Percentiles rank a stretch among this genome's conserved stretches.
These are phyloP conservation scores for Aporrectodea caliginosa DNA, from an alignment of 1,140 invertebrate genomes.

Conservation along the genomic window DNA sequence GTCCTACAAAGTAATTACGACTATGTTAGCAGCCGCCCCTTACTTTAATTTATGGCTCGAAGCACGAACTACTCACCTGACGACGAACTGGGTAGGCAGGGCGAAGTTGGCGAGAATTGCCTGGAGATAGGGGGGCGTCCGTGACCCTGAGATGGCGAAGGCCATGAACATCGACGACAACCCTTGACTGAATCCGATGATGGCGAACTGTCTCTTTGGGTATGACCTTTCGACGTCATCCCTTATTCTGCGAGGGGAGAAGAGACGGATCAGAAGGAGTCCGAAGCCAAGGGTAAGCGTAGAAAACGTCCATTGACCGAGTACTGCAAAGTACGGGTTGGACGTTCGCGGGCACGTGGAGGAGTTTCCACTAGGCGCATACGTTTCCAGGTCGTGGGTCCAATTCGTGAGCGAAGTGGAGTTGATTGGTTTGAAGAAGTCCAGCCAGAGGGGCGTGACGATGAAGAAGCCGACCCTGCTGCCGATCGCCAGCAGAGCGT, in stretches of 20 bases:
- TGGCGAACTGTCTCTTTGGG: conserved; percentile 2
- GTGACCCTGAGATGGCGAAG: neutral
- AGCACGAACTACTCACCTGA: neutral
- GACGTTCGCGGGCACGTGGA: neutral
- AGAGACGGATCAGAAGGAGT: neutral
- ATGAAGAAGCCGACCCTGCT: neutral
- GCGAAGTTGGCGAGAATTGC: neutral
- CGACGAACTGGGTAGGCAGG: neutral
- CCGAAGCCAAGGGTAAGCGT: neutral
- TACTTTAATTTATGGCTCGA: no score
- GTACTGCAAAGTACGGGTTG: neutral
- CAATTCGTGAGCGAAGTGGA: neutral
- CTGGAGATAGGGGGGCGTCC: conserved; percentile 12
- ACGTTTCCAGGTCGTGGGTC: no score
- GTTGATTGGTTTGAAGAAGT: neutral
- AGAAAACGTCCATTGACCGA: neutral
- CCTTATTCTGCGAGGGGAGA: neutral
- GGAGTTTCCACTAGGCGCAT: neutral
- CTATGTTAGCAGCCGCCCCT: no score
- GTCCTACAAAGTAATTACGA: no score
- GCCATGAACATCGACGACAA: conserved; percentile 1
- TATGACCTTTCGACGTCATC: neutral
- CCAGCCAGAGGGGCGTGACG: neutral
- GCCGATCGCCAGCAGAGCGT: neutral
- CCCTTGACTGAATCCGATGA: neutral